Percentiles rank a stretch among this genome's conserved stretches.
phyloP scores from a whole-genome alignment of 2,888 invertebrate species.

The Norana najaformis region DNA sequence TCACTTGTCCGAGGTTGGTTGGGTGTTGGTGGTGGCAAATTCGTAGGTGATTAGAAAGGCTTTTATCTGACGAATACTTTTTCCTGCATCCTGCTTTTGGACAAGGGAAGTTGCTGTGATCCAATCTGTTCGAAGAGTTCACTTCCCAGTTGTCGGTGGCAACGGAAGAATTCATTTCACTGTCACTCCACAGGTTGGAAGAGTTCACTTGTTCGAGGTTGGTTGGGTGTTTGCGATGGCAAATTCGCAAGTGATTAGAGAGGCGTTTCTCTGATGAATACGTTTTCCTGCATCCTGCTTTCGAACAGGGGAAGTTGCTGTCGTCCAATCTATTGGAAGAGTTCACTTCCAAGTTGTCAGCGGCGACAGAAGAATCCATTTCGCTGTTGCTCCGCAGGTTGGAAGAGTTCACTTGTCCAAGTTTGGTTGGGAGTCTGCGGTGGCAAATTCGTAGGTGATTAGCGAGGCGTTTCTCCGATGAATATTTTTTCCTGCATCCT shows the following conservation, averaged over 20 bases:
- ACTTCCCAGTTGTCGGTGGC: not conserved
- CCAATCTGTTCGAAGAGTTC: too few relatives aligned
- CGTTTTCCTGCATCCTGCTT: not conserved
- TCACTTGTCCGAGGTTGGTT: not conserved
- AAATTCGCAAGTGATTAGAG: not conserved
- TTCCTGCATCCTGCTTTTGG: not conserved
- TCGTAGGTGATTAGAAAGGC: not conserved
- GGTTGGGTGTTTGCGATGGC: not conserved
- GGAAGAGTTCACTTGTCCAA: not conserved
- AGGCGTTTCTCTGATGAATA: slow-evolving; percentile 5
- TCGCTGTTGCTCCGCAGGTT: not conserved
- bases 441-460: not conserved
- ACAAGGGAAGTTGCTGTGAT: not conserved
- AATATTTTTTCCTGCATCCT: not conserved
- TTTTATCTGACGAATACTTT: not conserved
- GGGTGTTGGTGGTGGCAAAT: not conserved
- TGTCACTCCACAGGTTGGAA: slow-evolving; percentile 2
- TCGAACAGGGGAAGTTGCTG: not conserved
- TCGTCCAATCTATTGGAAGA: not conserved
- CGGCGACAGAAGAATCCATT: not conserved
- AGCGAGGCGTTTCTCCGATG: not conserved
- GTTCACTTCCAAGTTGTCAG: not conserved
- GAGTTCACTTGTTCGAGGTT: not conserved
- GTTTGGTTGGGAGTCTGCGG: not conserved
- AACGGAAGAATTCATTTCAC: not conserved